Evolutionary conservation across 2,797 vertebrate species (phyloP), one percentile per base, ranked within the genome.

Genomic region (Microcaecilia unicolor): DNA sequence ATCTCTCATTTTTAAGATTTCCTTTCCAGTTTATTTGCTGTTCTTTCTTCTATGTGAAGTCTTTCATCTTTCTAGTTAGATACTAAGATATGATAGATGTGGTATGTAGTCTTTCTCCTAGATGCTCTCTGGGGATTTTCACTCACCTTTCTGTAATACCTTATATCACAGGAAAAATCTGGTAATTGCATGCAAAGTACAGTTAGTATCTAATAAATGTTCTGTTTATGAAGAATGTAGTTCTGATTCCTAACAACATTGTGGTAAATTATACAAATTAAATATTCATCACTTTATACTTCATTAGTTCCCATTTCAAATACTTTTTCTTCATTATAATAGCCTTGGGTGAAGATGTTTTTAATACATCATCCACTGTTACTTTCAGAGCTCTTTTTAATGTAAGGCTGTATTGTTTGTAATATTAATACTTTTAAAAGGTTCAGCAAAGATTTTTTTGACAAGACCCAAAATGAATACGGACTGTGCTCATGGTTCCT

Each of bases 201-300:
- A 58, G 55, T 64, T 64, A 72, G 62, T 12, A 26, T 51, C 55
- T 79, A 76, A 81, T 78, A 74, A 82, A 76, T 53, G 61, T 23
- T 59, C 55, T 65, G 50, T 72, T 72, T 75, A 58, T 73, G 64
- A 78, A 75, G 59, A 78, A 71, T 79, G 66, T 69, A 14, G 7
- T 69, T 69, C 64, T 64, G 40, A 74, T 78, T 78, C 70, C 53
- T 70, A 62, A 75, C 70, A 66, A 58, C 64, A 71, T 55, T 76
- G 80, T 29, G 24, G 71, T 78, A 80, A 80, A 82, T 83, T 80
- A 82, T 75, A 72, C 68, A 74, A 78, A 83, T 85, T 78, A 83
- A 83, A 83, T 81, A 83, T 84, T 84, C 78, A 84, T 83, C 78
- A 80, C 57, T 75, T 70, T 68, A 55, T 78, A 72, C 74, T 78